Percentiles rank a stretch among this genome's conserved stretches.
Evolutionary conservation across 1,140 invertebrate species (phyloP).

Genomic region (Sinella curviseta): DNA sequence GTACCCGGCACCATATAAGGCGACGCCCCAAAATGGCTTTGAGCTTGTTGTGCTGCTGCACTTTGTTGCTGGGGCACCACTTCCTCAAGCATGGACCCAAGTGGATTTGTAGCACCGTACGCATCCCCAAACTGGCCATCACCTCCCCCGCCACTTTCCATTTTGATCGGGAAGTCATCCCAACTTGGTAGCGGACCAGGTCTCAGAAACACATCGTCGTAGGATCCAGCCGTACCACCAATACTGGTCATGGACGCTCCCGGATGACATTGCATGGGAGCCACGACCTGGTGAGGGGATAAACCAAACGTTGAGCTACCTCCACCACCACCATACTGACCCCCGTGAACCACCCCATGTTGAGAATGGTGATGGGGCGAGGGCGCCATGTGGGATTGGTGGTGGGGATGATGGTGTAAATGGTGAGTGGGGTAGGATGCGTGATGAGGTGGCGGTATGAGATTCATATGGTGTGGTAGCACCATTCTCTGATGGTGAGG

Average conservation of each 20-base stretch:
- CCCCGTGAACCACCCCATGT: neutral
- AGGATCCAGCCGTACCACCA: slow-evolving; percentile 52
- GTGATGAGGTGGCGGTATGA: slow-evolving; percentile 47
- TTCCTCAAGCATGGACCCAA: slow-evolving; percentile 40
- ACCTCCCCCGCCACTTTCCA: slow-evolving; percentile 59
- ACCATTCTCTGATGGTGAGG: slow-evolving; percentile 11
- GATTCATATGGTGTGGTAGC: slow-evolving; percentile 9
- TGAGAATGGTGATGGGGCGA: slow-evolving; percentile 43
- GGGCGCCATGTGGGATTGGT: slow-evolving; percentile 54
- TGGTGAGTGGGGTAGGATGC: neutral
- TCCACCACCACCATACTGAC: neutral
- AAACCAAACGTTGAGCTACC: slow-evolving; percentile 26
- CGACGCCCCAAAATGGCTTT: neutral
- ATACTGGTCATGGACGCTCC: slow-evolving; percentile 23
- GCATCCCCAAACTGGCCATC: slow-evolving; percentile 28
- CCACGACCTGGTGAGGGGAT: slow-evolving; percentile 53
- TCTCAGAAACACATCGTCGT: slow-evolving; percentile 79
- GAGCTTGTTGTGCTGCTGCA: neutral
- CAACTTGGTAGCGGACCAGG: slow-evolving; percentile 66
- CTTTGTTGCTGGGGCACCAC: slow-evolving; percentile 19
- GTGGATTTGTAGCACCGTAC: slow-evolving; percentile 20
- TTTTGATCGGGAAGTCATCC: slow-evolving; percentile 82
- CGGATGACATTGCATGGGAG: slow-evolving; percentile 34
- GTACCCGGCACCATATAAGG: neutral
- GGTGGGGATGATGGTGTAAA: slow-evolving; percentile 30